Conservation (phyloP, 1,140 invertebrate genomes). For the Chironomus striatipennis region DNA sequence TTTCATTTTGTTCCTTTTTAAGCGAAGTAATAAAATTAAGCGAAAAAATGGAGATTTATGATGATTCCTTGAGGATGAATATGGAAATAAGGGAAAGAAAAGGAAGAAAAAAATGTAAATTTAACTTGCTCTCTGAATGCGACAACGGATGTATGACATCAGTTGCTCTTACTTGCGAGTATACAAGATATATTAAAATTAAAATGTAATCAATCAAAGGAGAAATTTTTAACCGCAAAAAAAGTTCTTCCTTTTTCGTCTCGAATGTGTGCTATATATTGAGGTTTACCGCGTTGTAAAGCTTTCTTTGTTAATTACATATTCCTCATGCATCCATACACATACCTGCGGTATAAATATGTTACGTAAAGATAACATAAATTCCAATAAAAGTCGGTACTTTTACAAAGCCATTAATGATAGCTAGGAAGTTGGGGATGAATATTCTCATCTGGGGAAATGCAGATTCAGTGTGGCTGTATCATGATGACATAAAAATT, state of each 20-base stretch:
- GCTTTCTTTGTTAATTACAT: neutral
- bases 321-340: neutral
- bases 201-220: slow-evolving; percentile 21
- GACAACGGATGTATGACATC: slow-evolving; percentile 16
- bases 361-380: no score
- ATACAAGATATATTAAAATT: slow-evolving; percentile 4
- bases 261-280: neutral
- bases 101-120: neutral
- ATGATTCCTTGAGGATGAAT: slow-evolving; percentile 19
- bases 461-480: no score
- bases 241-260: neutral
- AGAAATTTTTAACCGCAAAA: neutral
- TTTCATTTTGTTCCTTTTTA: no score
- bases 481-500: no score
- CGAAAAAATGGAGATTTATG: slow-evolving; percentile 21
- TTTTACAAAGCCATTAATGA: no score
- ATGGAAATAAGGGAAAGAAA: neutral
- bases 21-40: slow-evolving; percentile 19
- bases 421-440: no score
- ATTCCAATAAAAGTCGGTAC: no score
- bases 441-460: no score
- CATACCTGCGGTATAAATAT: no score
- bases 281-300: neutral
- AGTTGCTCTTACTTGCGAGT: neutral
- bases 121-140: no score